Base-by-base conservation (phyloP, 2,888 invertebrate species). In the Megamerina dolium region DNA sequence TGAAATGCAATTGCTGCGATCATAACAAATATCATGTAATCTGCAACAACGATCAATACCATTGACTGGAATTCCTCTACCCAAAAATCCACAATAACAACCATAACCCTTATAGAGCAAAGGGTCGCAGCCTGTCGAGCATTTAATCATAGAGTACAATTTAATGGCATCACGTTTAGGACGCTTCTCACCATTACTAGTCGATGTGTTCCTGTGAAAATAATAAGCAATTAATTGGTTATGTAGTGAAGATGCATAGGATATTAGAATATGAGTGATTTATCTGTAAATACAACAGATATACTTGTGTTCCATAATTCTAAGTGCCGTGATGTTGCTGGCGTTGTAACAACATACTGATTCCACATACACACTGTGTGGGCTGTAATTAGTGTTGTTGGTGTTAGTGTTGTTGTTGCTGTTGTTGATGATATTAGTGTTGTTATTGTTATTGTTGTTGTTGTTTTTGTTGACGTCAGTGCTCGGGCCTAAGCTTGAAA, bases 61-160 rank as follows among this genome's bases (percentile, higher is more conserved):
- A 68, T 91, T 89, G 21, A 85, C 81, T 2, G 86, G 79, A 48
- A 78, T 73, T 8, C 90, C 90, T 1, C 84, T 80, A 1, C 91
- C 91, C 3, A 88, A 75, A 64, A 90, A 87, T 4, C 92, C 91
- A 61, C 91, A 92, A 66, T 86, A 92, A 66, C 91, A 92, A 3
- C 91, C 91, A 59, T 92, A 91, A 9, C 90, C 89, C 65, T 89
- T 89, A 66, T 85, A 89, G 8, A 78, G 74, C 2, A 90, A 68
- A 0, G 91, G 91, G 64, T 89, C 83, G 59, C 92, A 92, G 4
- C 85, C 85, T 0, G 88, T 88, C 2, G 87, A 83, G 59, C 90
- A 91, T 46, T 80, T 79, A 48, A 92, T 77, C 88, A 91, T 90
- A 51, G 87, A 87, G 70, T 87, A 90, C 14, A 92, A 75, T 58